Evolutionary conservation across 2,888 invertebrate species (phyloP), one percentile per base, ranked within the genome.

Genomic region (Pseudococcus jackbeardsleyi): DNA sequence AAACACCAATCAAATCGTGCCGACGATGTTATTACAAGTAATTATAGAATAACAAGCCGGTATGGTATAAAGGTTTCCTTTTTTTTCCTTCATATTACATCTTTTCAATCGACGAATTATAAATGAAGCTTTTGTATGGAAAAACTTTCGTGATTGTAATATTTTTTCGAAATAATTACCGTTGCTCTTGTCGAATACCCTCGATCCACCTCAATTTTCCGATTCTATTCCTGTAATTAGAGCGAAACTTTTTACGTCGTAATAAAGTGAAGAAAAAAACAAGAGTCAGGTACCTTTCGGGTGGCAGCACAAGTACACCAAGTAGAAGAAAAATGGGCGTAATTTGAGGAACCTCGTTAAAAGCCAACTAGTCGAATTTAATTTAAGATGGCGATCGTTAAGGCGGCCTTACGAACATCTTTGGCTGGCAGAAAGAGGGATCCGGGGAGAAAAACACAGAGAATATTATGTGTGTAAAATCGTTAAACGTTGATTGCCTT

Each of bases 401-500:
- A 79, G 42, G 39, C 12, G 42, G 46, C 42, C 26, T 42, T 42
- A 26, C 42, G 42, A 79, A 79, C 79, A 79, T 77, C 77, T 77
- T 33, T 19, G 8, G 1, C 26, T 2, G 1, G 26, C 26, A 33
- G 26, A 33, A 33, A 33, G 26, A 3, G 26, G 26, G 26, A 33
- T 1, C 26, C 26, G 26, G 26, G 8, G 79, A 9, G 68, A 12
- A 5, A 5, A 33, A 72, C 68, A 72, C 68, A 72, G 33, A 72
- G 33, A 9, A 42, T 72, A 72, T 72, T 72, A 42, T 79, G 79
- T 42, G 79, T 79, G 79, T 79, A 79, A 79, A 79, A 79, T 79
- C 79, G 79, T 79, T 79, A 79, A 79, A 79, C 79, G 79, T 42
- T 79, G 79, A 79, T 79, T 79, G 79, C 79, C 79, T 79, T 79